Evolutionary conservation across 2,113 vertebrate genomes (phyloP), one percentile per base, ranked within the genome.

Genomic region (Lasiurus borealis): DNA sequence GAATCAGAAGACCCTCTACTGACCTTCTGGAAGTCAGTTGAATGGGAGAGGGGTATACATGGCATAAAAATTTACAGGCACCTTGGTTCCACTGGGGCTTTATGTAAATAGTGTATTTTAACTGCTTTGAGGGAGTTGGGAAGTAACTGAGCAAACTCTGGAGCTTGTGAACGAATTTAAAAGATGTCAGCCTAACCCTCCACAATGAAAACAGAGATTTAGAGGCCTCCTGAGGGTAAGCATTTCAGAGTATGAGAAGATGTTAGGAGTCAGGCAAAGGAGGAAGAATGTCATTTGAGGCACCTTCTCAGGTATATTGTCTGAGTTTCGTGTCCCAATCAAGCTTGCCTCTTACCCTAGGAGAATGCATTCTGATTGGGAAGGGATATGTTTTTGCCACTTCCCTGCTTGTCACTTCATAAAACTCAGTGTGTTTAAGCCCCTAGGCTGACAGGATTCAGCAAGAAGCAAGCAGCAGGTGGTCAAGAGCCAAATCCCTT

Each of bases 401-500:
- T 52, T 80, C 7, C 23, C n/a, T 77, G 11, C 16, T 75, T 36
- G 48, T 87, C 90, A 77, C 77, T 85, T 87, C 34, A 46, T 81
- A 46, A 85, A 80, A 86, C 31, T 88, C 31, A 2, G 50, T 90
- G 66, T 88, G 46, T 81, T 95, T 78, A 50, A 50, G 50, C 46
- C 85, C 75, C 46, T 44, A 48, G 91, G 89, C 71, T 59, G 11
- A 81, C 48, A 85, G 0, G 18, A 50, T 78, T 91, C 86, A 87
- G 96, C 73, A 27, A 36, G 66, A 50, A 97, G 96, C 97, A 75
- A 97, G 96, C 97, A 97, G 95, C 97, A 97, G 97, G 97, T 97
- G 95, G 93, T 95, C 93, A 93, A 88, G 96, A 90, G 88, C 75
- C 36, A 44, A 27, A 71, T 93, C 85, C 76, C 75, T 29, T 84